Evolutionary conservation across 2,113 vertebrate genomes (phyloP), one percentile per base, ranked within the genome.

Genomic region (Alexandromys fortis): DNA sequence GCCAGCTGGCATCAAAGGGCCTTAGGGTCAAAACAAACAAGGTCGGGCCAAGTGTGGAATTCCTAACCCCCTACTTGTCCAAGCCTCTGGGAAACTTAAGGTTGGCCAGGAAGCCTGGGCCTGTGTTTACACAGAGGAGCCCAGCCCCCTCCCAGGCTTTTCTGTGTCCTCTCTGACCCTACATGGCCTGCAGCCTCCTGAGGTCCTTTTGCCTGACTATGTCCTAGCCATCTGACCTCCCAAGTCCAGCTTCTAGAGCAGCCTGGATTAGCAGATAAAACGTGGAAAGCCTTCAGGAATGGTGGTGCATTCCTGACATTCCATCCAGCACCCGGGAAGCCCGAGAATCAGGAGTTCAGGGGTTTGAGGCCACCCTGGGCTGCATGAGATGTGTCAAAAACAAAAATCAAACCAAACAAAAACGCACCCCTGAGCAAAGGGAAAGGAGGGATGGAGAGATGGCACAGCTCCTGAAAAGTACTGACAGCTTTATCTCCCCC

Each of bases 1-100:
- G 86, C 94, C 94, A 72, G 86, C 89, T 91, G 96, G 93, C 93
- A 45, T 86, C 89, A 55, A 42, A 93, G 86, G 35, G 52, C 86
- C 35, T 9, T 0, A 0, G 58, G 67, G 58, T 42, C 45, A 21
- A 86, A 94, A 92, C 73, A 86, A 79, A 94, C 55, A 79, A 65
- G 7, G 16, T 24, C 10, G 45, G n/a, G 77, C 76, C 2, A 24
- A 26, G 33, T 55, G 42, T 0, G 16, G 82, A 86, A 68, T 72
- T 89, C 82, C 89, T 78, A 28, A 28, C 63, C 55, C 55, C 33
- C 30, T 85, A 28, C 58, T 30, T 55, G 49, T 16, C 67, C 7
- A 12, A 0, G 35, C 52, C 79, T 21, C 9, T 83, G 95, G 89
- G 76, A 96, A 81, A 85, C 33, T 47, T 26, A n/a, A 22, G 49